Evolutionary conservation across 2,113 vertebrate genomes (phyloP).

Genomic region (Limnothrissa miodon): DNA sequence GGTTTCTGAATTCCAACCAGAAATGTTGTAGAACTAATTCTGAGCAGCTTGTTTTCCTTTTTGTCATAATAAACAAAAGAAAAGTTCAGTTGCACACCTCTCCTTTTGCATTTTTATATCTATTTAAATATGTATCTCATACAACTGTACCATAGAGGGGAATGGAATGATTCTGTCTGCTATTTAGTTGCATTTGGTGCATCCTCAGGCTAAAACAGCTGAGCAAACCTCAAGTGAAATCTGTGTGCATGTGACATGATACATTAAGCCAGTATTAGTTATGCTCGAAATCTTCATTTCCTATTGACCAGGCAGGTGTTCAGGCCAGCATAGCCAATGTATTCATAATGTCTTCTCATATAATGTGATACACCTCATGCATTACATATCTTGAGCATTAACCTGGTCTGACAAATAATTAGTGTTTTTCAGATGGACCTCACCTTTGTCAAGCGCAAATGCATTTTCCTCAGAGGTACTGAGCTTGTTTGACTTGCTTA

Average conservation of each 20-base stretch:
- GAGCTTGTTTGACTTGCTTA: conserved; percentile 49
- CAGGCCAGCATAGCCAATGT: neutral
- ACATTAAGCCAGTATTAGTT: neutral
- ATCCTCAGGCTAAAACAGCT: neutral
- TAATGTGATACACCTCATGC: no score
- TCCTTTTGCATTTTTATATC: no score
- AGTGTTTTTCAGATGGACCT: conserved; percentile 37
- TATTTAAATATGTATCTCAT: no score
- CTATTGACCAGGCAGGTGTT: neutral
- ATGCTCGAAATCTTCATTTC: neutral
- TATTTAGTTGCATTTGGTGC: neutral
- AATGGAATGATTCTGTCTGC: neutral
- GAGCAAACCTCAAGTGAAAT: neutral
- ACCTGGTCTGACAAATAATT: conserved; percentile 2
- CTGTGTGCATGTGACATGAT: neutral
- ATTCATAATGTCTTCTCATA: neutral
- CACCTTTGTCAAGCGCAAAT: conserved; percentile 42
- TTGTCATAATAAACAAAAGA: neutral
- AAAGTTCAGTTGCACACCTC: neutral
- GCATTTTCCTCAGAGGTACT: conserved; percentile 37
- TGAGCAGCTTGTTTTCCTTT: neutral
- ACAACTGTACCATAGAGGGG: neutral
- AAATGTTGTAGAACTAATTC: neutral
- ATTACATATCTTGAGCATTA: no score
- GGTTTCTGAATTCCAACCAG: neutral